Conservation (phyloP, 2,113 vertebrate genomes). For the Tachycineta bicolor region DNA sequence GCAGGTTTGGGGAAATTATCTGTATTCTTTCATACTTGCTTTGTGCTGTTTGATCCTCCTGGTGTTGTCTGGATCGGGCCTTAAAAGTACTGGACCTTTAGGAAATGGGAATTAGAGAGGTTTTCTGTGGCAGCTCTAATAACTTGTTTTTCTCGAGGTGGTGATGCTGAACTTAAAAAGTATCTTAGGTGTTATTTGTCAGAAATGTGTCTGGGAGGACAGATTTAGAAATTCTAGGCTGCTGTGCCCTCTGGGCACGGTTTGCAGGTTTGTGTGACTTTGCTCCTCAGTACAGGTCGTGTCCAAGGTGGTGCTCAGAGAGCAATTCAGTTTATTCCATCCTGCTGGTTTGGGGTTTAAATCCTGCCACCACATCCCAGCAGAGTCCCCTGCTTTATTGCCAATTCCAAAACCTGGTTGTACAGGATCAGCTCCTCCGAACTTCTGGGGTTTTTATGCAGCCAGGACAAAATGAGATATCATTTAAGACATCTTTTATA, state of each 20-base stretch:
- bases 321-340: not conserved
- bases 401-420: not conserved
- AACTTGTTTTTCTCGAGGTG: not conserved
- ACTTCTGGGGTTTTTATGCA: not conserved
- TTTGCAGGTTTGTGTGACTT: not conserved
- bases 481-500: not conserved
- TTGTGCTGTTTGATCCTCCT: not conserved
- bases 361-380: not conserved
- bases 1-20: not conserved
- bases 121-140: not conserved
- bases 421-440: not conserved
- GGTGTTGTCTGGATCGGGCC: not conserved
- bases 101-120: not conserved
- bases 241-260: not conserved
- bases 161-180: not conserved
- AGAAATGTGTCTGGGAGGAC: not conserved
- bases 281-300: not conserved
- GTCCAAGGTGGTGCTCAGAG: not conserved
- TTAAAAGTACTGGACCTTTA: not conserved
- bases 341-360: not conserved
- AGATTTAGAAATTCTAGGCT: not conserved
- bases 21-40: not conserved
- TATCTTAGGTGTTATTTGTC: not conserved
- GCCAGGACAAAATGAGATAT: not conserved
- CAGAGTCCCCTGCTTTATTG: not conserved